phyloP scores from a whole-genome alignment of 2,797 vertebrate species.

The Sebastes nivosus region DNA sequence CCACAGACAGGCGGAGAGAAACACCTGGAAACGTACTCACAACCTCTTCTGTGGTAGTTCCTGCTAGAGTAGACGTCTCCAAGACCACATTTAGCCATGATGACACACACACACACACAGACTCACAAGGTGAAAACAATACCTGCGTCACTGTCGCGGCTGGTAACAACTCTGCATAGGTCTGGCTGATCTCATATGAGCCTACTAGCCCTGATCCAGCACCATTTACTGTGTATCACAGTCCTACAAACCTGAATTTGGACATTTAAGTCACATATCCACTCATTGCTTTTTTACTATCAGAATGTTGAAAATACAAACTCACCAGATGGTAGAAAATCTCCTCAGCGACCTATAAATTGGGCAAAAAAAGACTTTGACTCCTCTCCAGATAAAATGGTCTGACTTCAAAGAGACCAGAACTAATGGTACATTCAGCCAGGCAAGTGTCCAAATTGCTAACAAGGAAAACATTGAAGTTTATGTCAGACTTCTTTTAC shows the following conservation, averaged over 20 bases:
- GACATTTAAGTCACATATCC: not conserved
- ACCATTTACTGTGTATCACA: not conserved
- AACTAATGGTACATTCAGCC: conserved; percentile 1
- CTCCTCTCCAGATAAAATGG: not conserved
- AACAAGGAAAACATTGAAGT: not conserved
- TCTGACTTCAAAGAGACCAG: not conserved
- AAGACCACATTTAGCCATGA: too few species aligned
- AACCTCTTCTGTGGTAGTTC: too few species aligned
- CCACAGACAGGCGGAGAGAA: too few species aligned
- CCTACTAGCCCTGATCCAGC: not conserved
- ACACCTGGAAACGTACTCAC: too few species aligned
- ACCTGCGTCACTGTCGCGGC: not conserved
- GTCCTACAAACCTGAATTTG: not conserved
- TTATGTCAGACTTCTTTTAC: not conserved
- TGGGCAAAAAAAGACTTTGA: not conserved
- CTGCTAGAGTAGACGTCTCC: too few species aligned
- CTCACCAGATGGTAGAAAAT: not conserved
- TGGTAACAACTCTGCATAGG: not conserved
- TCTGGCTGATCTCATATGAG: not conserved
- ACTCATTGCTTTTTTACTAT: not conserved
- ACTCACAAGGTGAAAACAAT: too few species aligned
- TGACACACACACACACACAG: too few species aligned
- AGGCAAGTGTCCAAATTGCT: not conserved
- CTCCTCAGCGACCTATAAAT: not conserved
- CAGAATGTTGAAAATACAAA: not conserved